Conservation (phyloP, 2,797 vertebrate species). For the Danio jaintianensis region DNA sequence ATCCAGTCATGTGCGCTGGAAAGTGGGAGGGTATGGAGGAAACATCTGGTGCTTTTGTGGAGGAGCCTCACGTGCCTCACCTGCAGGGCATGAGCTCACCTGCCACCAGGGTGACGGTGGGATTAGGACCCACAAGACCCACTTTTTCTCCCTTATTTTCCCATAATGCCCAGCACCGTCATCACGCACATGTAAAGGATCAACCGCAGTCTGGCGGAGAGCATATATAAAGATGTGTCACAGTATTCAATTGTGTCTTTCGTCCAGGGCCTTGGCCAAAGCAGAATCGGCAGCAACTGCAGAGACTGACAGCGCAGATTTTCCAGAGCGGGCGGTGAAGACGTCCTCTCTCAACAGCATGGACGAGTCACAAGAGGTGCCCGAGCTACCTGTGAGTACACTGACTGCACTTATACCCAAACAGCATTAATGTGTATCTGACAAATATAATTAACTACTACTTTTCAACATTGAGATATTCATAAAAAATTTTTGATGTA, state of each 20-base stretch:
- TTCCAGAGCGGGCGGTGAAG: constrained; percentile 60
- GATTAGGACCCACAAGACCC: constrained; percentile 62
- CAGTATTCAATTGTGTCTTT: constrained; percentile 58
- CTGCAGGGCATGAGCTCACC: constrained; percentile 57
- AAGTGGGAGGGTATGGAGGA: constrained; percentile 33
- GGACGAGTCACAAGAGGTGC: constrained; percentile 89
- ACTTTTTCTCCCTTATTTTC: constrained; percentile 42
- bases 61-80: constrained; percentile 64
- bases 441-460: not conserved
- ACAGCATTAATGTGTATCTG: too few species aligned
- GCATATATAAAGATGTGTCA: constrained; percentile 43
- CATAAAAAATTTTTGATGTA: too few species aligned
- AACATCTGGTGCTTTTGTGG: constrained; percentile 48
- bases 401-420: not conserved
- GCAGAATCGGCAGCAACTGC: constrained; percentile 59
- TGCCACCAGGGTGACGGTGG: constrained; percentile 51
- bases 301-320: constrained; percentile 62
- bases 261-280: constrained; percentile 70
- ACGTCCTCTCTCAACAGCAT: constrained; percentile 77
- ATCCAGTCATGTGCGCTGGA: constrained; percentile 65
- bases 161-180: constrained; percentile 30
- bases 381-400: constrained; percentile 90
- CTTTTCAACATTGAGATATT: not conserved
- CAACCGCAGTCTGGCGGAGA: not conserved
- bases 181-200: constrained; percentile 24